Percentiles rank a stretch among this genome's conserved stretches.
Conservation (phyloP, 1,140 invertebrate species). For the Paracyclopina nana region DNA sequence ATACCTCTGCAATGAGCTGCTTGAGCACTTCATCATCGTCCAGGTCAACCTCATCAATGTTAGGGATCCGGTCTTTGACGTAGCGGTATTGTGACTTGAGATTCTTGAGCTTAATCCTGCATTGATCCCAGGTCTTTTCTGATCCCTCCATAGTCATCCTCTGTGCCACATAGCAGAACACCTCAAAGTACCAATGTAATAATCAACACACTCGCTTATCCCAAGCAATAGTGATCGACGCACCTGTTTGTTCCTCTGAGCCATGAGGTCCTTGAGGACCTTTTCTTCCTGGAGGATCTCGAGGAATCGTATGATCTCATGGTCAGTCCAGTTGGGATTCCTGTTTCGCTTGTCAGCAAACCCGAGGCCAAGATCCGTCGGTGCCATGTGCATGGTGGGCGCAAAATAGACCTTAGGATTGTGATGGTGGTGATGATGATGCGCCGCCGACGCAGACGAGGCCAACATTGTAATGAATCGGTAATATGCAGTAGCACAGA, state of each 20-base stretch:
- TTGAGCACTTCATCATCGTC: constrained; percentile 12
- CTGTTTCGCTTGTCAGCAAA: constrained; percentile 5
- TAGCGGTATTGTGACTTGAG: constrained; percentile 15
- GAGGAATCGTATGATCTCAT: constrained; percentile 13
- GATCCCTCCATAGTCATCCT: constrained; percentile 3
- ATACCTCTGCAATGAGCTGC: constrained; percentile 9
- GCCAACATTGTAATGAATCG: too few species aligned
- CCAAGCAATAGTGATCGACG: neutral
- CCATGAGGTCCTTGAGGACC: constrained; percentile 12
- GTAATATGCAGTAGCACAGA: too few species aligned
- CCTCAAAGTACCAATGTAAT: neutral
- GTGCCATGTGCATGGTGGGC: too few species aligned
- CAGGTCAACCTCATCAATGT: constrained; percentile 6
- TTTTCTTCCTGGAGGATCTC: constrained; percentile 14
- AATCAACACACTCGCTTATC: neutral
- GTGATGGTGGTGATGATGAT: too few species aligned
- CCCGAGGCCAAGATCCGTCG: too few species aligned
- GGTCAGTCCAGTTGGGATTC: constrained; percentile 16
- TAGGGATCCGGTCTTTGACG: constrained; percentile 12
- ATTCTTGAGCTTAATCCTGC: constrained; percentile 15
- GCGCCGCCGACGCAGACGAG: too few species aligned
- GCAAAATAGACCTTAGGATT: too few species aligned
- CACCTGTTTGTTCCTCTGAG: constrained; percentile 11
- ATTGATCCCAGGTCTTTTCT: constrained; percentile 13
- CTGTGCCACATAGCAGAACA: constrained; percentile 13